These are phyloP conservation scores for Strix occidentalis DNA, from an alignment of 2,797 vertebrate genomes.

Conservation along the genomic window DNA sequence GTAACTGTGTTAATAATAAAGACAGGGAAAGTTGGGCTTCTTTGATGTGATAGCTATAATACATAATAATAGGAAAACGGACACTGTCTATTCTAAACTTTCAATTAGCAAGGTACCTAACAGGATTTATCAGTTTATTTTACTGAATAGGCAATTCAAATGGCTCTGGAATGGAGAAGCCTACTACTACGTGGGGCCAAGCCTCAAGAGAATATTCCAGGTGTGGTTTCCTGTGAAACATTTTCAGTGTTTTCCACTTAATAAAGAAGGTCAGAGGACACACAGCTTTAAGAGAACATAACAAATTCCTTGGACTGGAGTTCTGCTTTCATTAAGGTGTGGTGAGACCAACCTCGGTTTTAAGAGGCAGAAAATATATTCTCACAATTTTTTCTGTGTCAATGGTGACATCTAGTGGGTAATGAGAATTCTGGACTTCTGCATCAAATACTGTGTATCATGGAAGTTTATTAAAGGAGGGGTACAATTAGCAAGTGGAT, in stretches of 20 bases:
- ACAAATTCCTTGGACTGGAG: background rate
- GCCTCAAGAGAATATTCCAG: background rate
- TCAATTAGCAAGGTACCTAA: background rate
- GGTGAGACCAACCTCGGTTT: background rate
- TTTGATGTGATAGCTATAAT: background rate
- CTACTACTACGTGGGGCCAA: background rate
- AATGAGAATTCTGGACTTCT: background rate
- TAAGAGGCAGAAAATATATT: background rate
- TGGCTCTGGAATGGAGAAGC: background rate
- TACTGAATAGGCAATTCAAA: background rate
- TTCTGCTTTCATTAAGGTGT: background rate
- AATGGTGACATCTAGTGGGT: background rate
- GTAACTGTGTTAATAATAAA: background rate
- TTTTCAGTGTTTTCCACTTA: background rate
- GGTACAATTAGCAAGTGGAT: background rate
- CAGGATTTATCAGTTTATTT: background rate
- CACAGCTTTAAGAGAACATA: background rate
- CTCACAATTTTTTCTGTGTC: background rate
- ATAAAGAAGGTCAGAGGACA: background rate
- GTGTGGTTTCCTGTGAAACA: background rate
- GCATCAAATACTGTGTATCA: too few species aligned
- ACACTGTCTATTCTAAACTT: background rate
- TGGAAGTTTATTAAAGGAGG: background rate
- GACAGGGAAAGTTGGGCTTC: background rate
- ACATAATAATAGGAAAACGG: background rate